phyloP scores from a whole-genome alignment of 1,140 invertebrate species.

The Oppia nitens region DNA sequence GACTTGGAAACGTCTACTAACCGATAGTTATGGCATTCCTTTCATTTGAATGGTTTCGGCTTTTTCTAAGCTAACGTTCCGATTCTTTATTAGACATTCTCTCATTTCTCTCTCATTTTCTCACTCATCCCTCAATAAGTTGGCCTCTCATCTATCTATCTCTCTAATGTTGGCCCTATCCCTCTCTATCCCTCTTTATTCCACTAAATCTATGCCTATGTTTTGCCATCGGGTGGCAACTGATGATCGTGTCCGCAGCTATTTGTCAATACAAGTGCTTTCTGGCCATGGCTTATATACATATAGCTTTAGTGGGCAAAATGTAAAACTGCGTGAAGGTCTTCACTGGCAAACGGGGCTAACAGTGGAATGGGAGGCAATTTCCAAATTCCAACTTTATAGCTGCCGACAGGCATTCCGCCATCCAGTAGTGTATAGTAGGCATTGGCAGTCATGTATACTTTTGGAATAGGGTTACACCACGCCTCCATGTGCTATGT shows the following conservation, averaged over 20 bases:
- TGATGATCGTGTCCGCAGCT: neutral
- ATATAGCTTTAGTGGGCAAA: too few relatives aligned
- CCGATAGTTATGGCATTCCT: too few relatives aligned
- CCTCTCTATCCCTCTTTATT: neutral
- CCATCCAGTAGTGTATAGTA: neutral
- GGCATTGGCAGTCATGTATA: too few relatives aligned
- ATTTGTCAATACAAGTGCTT: neutral
- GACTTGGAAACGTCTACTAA: too few relatives aligned
- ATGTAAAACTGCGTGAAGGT: neutral
- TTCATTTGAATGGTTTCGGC: too few relatives aligned
- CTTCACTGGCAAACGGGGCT: neutral
- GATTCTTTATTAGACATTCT: too few relatives aligned
- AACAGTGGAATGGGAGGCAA: neutral
- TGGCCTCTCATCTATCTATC: too few relatives aligned
- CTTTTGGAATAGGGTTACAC: neutral
- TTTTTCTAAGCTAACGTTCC: too few relatives aligned
- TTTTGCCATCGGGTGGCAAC: neutral
- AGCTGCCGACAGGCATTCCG: neutral
- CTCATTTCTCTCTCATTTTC: too few relatives aligned
- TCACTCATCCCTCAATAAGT: too few relatives aligned
- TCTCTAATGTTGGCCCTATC: too few relatives aligned
- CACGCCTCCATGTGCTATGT: neutral
- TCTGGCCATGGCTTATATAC: neutral
- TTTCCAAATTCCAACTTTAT: neutral
- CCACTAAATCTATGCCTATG: neutral